A percentile compares a stretch with the other conserved stretches of the same genome.
phyloP scores from a whole-genome alignment of 1,140 invertebrate species.

The Lepidurus arcticus region DNA sequence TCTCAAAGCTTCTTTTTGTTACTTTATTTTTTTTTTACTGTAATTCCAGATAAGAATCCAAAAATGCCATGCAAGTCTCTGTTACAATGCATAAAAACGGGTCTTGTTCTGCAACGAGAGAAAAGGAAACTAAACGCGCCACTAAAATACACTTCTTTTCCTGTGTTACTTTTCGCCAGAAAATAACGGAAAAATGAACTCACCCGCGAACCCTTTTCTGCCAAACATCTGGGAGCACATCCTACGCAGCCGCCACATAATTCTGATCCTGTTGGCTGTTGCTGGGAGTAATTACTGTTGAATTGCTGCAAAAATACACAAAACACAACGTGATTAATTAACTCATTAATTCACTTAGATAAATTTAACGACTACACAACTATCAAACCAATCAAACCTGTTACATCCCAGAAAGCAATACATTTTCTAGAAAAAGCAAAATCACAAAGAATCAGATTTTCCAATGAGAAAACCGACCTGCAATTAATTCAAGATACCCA shows the following conservation, averaged over 20 bases:
- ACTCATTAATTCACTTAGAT: not conserved
- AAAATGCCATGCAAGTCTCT: not conserved
- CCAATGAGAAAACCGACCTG: too few species aligned
- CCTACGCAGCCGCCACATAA: conserved; percentile 47
- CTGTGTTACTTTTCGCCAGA: not conserved
- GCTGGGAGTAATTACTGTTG: conserved; percentile 1
- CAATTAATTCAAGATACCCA: too few species aligned
- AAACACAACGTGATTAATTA: conserved; percentile 19
- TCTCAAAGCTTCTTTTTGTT: not conserved
- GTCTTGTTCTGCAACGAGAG: not conserved
- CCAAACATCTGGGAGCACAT: conserved; percentile 79
- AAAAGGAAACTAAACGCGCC: not conserved
- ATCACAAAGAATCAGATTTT: too few species aligned
- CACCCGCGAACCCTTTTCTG: conserved; percentile 84
- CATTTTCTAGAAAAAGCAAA: too few species aligned
- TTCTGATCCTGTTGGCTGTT: not conserved
- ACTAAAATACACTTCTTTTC: not conserved
- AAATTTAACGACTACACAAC: not conserved
- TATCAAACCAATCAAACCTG: too few species aligned
- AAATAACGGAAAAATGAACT: conserved; percentile 40
- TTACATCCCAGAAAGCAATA: too few species aligned
- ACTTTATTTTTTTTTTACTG: not conserved
- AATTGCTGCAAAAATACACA: not conserved
- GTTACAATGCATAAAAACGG: not conserved
- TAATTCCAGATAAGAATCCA: not conserved